Evolutionary conservation across 2,888 invertebrate genomes (phyloP), one percentile per base, ranked within the genome.

Genomic region (Tetheella fluctuosa): DNA sequence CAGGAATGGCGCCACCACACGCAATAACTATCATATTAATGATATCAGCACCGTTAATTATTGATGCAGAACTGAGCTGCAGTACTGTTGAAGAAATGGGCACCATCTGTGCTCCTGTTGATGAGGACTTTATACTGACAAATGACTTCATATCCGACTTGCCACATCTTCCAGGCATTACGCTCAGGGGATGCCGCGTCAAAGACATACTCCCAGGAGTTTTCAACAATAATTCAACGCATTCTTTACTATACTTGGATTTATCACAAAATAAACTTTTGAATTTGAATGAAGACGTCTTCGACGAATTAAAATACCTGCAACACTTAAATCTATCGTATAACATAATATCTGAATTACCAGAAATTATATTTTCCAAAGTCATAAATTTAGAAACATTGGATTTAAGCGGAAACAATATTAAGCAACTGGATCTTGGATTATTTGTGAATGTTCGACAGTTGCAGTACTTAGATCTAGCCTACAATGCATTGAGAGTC

Each of bases 61-160:
- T 48, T 10, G 20, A 71, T 55, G 73, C 71, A 1, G 61, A 59
- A n/a, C 78, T 74, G 23, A 65, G 60, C 52, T 81, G 82, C 52
- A 71, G 42, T 39, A 69, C 63, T n/a, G 20, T 20, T 8, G 61
- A 61, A 15, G 61, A 58, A 30, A 68, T 57, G 17, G 67, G 74
- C 3, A 57, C 77, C 0, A 52, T 71, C 10, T 84, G 84, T 34
- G 57, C 52, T 0, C 64, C 74, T 12, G 73, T 64, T 0, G 68
- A 72, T 2, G 69, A 61, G 23, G 74, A 80, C 58, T 80, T 77
- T 54, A 55, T 73, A 52, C 63, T 86, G 1, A 70, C 68, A 5
- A 74, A 72, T 65, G 84, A 81, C 1, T 62, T 83, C 0, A 65
- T 85, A 7, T 81, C 83, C 1, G 79, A 81, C 17, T 80, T 76